phyloP scores from a whole-genome alignment of 2,797 vertebrate species.

The Sebastes steindachneri region DNA sequence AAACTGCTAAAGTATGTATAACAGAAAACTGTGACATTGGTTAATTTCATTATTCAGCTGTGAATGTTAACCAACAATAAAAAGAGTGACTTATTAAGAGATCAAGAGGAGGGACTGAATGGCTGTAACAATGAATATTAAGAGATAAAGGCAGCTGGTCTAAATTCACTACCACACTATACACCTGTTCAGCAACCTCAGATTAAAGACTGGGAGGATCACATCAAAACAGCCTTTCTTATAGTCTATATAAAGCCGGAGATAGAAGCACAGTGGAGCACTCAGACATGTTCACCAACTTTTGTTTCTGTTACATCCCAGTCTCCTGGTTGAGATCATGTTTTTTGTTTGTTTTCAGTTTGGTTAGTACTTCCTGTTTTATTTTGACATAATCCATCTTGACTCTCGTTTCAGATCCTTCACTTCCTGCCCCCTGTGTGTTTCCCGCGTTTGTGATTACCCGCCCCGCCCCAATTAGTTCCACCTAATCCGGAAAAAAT shows the following conservation, averaged over 20 bases:
- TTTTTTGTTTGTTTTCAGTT: no score
- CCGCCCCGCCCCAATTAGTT: no score
- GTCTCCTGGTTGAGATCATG: no score
- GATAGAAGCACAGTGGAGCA: background rate
- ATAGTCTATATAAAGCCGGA: background rate
- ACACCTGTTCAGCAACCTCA: background rate
- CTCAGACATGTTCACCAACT: background rate
- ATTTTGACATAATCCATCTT: no score
- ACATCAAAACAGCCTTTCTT: background rate
- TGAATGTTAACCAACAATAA: constrained; percentile 4
- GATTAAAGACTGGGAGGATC: background rate
- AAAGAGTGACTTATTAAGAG: background rate
- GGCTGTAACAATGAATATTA: constrained; percentile 8
- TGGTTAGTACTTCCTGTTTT: no score
- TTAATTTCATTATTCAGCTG: background rate
- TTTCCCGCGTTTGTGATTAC: no score
- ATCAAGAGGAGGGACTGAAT: constrained; percentile 2
- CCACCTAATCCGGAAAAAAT: no score
- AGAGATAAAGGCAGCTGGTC: background rate
- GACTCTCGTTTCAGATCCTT: no score
- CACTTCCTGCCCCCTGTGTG: no score
- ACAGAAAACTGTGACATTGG: background rate
- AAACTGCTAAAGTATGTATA: background rate
- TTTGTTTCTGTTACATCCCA: no score
- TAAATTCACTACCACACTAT: background rate